Conservation (phyloP, 2,113 vertebrate genomes). For the Rhea pennata region DNA sequence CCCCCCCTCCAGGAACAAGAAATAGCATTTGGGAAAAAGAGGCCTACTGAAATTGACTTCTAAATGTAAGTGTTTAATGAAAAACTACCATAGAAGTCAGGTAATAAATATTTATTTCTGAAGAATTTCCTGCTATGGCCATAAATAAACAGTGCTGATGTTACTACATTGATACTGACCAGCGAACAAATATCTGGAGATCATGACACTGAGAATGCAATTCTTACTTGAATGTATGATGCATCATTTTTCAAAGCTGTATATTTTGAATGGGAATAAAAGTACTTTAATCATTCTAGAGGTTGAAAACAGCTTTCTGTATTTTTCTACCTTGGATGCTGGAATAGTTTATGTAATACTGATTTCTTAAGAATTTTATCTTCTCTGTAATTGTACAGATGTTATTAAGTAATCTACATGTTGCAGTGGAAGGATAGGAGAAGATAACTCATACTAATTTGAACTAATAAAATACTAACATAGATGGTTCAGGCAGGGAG, state of each 20-base stretch:
- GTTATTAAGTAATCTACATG: neutral
- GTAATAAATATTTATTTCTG: conserved; percentile 1
- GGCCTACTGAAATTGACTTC: neutral
- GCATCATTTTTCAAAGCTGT: conserved; percentile 47
- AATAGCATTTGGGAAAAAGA: neutral
- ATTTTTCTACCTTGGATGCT: neutral
- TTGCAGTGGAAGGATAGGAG: neutral
- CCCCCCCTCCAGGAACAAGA: neutral
- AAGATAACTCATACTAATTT: neutral
- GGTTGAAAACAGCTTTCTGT: neutral
- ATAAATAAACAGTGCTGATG: neutral
- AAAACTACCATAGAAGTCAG: neutral
- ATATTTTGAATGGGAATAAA: conserved; percentile 66
- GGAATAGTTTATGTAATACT: neutral
- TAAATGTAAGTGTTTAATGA: conserved; percentile 20
- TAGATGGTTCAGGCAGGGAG: neutral
- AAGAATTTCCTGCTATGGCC: neutral
- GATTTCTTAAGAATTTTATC: neutral
- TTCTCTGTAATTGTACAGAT: neutral
- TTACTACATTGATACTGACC: neutral
- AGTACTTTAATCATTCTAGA: conserved; percentile 15
- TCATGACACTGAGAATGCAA: conserved; percentile 14
- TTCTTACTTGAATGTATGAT: conserved; percentile 49
- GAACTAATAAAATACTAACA: neutral
- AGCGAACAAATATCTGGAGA: neutral